Base-by-base conservation (phyloP, 2,113 vertebrate species). In the Chaenogobius annularis region DNA sequence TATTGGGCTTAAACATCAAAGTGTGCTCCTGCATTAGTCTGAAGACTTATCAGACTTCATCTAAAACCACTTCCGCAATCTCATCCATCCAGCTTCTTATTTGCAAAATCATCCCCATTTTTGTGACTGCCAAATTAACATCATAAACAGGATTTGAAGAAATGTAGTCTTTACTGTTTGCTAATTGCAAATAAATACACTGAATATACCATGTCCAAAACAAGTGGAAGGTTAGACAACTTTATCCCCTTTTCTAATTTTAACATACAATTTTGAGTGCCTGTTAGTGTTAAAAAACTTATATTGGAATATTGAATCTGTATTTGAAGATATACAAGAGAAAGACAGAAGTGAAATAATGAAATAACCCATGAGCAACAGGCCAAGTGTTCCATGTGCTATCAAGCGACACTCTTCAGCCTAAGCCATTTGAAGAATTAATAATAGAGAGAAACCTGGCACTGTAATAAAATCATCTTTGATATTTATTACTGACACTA, bases 1-100 rank as follows among this genome's bases (percentile, higher is more conserved):
- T n/a, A 10, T 63, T 43, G 61, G 35, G 61, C 61, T 63, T 63
- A 40, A 40, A 35, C 58, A 61, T 61, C 58, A 61, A 58, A 58
- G 58, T 35, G 13, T 61, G 58, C 26, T 35, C 7, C 58, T 35
- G 58, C 58, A 61, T 61, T 35, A 35, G 26, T 35, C 14, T 35
- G 26, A 35, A 61, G 58, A 61, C 58, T 61, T 61, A 61, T 58
- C 26, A 61, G 58, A 35, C 15, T 61, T 61, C 13, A 61, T 35
- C 58, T 61, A 17, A 35, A 61, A 61, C 15, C 58, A 58, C 22
- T 55, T 55, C 20, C 23, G 55, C 55, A 5, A 26, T 58, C 55
- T 58, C 55, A 58, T 22, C 55, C 55, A 23, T 58, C 19, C 55
- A 31, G 7, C 15, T 61, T 35, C 10, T 22, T 22, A 40, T 35